phyloP scores from a whole-genome alignment of 2,113 vertebrate genomes.

The Tinamus guttatus region DNA sequence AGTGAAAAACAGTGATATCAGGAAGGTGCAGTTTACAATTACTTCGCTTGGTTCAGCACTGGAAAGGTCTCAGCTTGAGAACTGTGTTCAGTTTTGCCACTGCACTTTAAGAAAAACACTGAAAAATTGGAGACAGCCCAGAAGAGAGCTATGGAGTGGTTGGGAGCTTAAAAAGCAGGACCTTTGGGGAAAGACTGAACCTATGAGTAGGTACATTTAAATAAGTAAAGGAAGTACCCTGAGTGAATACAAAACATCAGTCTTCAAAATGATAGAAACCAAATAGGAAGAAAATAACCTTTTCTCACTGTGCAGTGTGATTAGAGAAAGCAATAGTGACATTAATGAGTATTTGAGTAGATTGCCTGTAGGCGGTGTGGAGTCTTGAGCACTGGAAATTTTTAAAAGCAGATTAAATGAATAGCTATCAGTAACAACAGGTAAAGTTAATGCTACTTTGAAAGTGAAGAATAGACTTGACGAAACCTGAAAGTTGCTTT shows the following conservation, averaged over 20 bases:
- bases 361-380: not conserved
- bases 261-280: not conserved
- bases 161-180: not conserved
- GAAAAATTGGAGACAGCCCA: not conserved
- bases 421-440: not conserved
- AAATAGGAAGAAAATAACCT: not conserved
- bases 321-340: not conserved
- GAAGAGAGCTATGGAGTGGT: not conserved
- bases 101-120: not conserved
- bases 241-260: not conserved
- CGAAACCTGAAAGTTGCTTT: not conserved
- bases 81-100: not conserved
- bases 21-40: constrained; percentile 10
- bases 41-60: not conserved
- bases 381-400: not conserved
- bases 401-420: not conserved
- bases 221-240: not conserved
- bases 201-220: not conserved
- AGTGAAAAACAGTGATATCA: not conserved
- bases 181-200: not conserved
- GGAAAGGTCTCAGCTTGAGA: not conserved
- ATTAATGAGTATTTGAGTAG: not conserved
- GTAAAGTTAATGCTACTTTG: not conserved
- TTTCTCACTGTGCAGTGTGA: not conserved
- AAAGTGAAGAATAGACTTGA: not conserved